Percentiles rank a stretch among this genome's conserved stretches.
phyloP scores from a whole-genome alignment of 2,888 invertebrate genomes.

The Danaus chrysippus region DNA sequence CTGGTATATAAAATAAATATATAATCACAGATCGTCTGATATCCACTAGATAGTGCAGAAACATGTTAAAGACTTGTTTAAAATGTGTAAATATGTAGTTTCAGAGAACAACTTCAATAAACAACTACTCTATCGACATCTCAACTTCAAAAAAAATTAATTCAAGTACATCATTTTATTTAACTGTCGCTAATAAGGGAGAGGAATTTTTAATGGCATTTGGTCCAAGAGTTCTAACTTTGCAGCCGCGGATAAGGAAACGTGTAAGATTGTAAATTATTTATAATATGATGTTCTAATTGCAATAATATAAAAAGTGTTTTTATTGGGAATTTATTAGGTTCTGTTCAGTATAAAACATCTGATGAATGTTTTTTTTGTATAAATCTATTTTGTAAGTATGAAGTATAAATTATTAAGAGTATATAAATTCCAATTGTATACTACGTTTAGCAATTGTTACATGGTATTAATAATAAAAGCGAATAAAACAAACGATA shows the following conservation, averaged over 20 bases:
- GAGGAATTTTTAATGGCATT: background rate
- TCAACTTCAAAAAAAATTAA: constrained; percentile 1
- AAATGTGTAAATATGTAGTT: constrained; percentile 35
- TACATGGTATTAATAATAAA: background rate
- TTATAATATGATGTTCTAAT: background rate
- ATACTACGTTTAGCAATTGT: background rate
- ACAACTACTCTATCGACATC: constrained; percentile 17
- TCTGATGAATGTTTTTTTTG: background rate
- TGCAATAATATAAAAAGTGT: background rate
- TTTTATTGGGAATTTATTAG: background rate
- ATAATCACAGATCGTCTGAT: constrained; percentile 26
- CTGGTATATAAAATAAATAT: constrained; percentile 24
- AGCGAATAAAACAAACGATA: background rate
- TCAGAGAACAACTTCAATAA: constrained; percentile 15
- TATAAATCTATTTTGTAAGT: background rate
- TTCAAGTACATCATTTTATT: constrained; percentile 2
- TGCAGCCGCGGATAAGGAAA: background rate
- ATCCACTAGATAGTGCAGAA: constrained; percentile 35
- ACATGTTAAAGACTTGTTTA: constrained; percentile 46
- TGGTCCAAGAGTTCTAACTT: background rate
- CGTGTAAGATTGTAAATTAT: background rate
- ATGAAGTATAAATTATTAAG: background rate
- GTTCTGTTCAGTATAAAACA: background rate
- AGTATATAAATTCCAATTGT: background rate
- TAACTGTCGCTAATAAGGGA: background rate